phyloP scores from a whole-genome alignment of 35 echinoderm and acorn worm species.

The Chiridota heheva region DNA sequence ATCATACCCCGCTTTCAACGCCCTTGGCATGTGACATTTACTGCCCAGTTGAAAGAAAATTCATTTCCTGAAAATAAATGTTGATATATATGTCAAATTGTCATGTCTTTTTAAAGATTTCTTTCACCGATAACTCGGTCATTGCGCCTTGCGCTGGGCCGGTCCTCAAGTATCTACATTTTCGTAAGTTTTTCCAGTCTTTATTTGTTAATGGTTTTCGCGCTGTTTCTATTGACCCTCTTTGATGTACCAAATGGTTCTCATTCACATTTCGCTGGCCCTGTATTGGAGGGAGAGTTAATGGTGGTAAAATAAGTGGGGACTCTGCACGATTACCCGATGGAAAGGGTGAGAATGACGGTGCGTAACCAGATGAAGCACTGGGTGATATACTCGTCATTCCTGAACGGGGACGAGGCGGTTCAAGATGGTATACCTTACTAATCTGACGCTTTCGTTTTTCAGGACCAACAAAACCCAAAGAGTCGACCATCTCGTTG shows the following conservation, averaged over 20 bases:
- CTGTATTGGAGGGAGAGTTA: conserved; percentile 24
- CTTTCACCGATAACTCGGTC: conserved; percentile 18
- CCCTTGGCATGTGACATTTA: too few species aligned
- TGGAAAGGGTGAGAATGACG: neutral
- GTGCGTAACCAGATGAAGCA: neutral
- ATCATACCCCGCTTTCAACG: too few species aligned
- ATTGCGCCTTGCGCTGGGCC: neutral
- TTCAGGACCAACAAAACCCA: conserved; percentile 29
- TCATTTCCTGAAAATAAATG: too few species aligned
- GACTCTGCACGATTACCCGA: conserved; percentile 2
- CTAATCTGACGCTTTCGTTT: conserved; percentile 33
- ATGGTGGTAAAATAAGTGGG: conserved; percentile 8
- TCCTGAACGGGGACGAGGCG: neutral
- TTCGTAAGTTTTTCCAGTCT: conserved; percentile 23
- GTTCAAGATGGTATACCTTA: conserved; percentile 45
- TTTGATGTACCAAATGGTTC: neutral
- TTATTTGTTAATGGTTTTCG: conserved; percentile 16
- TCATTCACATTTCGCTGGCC: neutral
- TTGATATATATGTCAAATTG: too few species aligned
- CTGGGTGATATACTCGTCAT: neutral
- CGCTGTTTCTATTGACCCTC: neutral
- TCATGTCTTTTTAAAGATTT: too few species aligned
- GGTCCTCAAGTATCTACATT: conserved; percentile 27
- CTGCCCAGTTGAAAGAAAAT: too few species aligned
- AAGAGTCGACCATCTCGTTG: neutral